A percentile compares a stretch with the other conserved stretches of the same genome.
phyloP scores from a whole-genome alignment of 2,113 vertebrate species.

The Falco punctatus region DNA sequence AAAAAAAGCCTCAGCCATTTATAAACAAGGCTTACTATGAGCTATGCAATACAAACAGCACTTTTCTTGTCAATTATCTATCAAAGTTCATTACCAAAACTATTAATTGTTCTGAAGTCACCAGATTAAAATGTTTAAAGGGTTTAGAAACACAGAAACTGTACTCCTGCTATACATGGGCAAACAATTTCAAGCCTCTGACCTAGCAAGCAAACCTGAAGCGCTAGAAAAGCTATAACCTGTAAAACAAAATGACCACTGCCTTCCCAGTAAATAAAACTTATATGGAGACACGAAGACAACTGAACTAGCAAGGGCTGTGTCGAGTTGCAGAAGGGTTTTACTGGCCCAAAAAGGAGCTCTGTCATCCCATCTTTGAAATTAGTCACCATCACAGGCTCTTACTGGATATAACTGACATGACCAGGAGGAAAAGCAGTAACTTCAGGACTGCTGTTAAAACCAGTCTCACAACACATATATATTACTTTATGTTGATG shows the following conservation, averaged over 20 bases:
- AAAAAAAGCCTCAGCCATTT: background rate
- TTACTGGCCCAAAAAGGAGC: background rate
- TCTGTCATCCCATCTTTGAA: background rate
- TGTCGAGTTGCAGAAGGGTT: background rate
- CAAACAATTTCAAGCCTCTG: constrained; percentile 15
- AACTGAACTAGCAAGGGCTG: background rate
- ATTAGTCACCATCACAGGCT: background rate
- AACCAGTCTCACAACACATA: background rate
- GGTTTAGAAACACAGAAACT: background rate
- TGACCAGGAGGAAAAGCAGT: background rate
- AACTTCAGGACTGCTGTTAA: background rate
- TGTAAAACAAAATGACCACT: background rate
- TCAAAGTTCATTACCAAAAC: background rate
- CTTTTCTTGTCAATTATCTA: background rate
- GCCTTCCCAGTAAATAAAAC: background rate
- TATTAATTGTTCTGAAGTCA: background rate
- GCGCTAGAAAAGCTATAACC: background rate
- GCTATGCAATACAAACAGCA: background rate
- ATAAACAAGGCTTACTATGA: background rate
- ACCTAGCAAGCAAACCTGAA: background rate
- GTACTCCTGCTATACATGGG: background rate
- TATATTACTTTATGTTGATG: rapidly evolving
- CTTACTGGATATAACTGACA: background rate
- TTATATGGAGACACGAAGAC: background rate
- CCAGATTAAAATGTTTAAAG: background rate